Base-by-base conservation (phyloP, 2,888 invertebrate genomes). In the Melanostoma scalare region DNA sequence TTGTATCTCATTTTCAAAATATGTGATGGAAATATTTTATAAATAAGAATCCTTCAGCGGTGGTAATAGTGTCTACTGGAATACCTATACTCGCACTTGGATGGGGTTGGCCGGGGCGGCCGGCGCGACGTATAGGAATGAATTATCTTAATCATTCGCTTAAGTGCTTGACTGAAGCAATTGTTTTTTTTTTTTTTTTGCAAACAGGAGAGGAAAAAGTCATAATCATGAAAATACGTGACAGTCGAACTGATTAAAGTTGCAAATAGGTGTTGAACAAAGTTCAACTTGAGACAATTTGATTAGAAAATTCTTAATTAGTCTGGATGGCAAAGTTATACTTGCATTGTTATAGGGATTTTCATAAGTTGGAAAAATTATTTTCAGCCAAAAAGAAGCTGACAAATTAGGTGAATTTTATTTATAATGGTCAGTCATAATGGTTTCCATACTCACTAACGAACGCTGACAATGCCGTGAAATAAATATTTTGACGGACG, bases 1-100 rank as follows among this genome's bases (percentile, higher is more conserved):
- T 84, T 84, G 82, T 84, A 84, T 78, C 82, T 84, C 78, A 84
- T 84, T 84, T 84, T 84, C 74, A 84, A 84, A 84, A 84, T 78
- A 84, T 84, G 82, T 84, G 82, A 84, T 84, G 82, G 82, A 84
- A 84, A 84, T 84, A 84, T 84, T 84, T 84, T 84, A 84, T 84
- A 78, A 82, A 82, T 81, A 55, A 60, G 63, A 77, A 76, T 81
- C 60, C 71, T 71, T 76, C 60, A 60, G 40, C 9, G 31, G 35
- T 30, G 40, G 48, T 50, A 36, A 20, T 31, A 6, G 30, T 68
- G 31, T 31, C 31, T 44, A 10, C 10, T 20, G 31, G 40, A 1
- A 38, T 40, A 42, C 6, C 35, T 46, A 2, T 2, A 42, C 44
- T 4, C 4, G 31, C 31, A 0, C 2, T 31, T 3, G 6, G 38